Percentiles rank a stretch among this genome's conserved stretches.
phyloP scores from a whole-genome alignment of 2,113 vertebrate genomes.

The Hemicordylus capensis region DNA sequence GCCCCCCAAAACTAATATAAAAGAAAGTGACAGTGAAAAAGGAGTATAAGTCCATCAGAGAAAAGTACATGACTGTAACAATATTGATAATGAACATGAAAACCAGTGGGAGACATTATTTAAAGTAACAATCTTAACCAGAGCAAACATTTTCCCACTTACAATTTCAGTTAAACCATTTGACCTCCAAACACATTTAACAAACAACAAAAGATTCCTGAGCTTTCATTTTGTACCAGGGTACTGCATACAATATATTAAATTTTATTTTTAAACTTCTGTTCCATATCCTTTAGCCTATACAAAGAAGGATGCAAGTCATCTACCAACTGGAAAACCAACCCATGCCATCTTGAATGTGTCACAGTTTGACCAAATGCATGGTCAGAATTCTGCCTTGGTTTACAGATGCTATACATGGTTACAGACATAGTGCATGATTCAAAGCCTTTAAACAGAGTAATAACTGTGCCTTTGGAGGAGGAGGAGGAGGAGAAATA shows the following conservation, averaged over 20 bases:
- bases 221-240: conserved; percentile 63
- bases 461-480: conserved; percentile 3
- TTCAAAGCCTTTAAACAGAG: conserved; percentile 26
- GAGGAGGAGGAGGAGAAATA: too few species aligned
- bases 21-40: conserved; percentile 49
- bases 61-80: conserved; percentile 49
- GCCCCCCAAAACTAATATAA: conserved; percentile 43
- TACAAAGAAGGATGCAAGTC: conserved; percentile 45
- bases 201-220: conserved; percentile 66
- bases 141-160: conserved; percentile 37
- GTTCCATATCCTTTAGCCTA: conserved; percentile 30
- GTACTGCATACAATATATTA: conserved; percentile 34
- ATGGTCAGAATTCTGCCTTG: conserved; percentile 13
- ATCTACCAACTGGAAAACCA: conserved; percentile 58
- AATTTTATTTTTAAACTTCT: conserved; percentile 35
- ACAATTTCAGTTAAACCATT: conserved; percentile 36
- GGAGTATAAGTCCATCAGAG: conserved; percentile 46
- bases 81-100: conserved; percentile 54
- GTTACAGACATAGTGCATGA: conserved; percentile 17
- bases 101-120: conserved; percentile 48
- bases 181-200: conserved; percentile 57
- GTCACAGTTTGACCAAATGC: background rate
- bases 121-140: conserved; percentile 58
- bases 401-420: background rate
- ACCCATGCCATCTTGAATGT: conserved; percentile 38